These are phyloP conservation scores for Trichacis sp. DNA, from an alignment of 2,888 invertebrate species.

Conservation along the genomic window DNA sequence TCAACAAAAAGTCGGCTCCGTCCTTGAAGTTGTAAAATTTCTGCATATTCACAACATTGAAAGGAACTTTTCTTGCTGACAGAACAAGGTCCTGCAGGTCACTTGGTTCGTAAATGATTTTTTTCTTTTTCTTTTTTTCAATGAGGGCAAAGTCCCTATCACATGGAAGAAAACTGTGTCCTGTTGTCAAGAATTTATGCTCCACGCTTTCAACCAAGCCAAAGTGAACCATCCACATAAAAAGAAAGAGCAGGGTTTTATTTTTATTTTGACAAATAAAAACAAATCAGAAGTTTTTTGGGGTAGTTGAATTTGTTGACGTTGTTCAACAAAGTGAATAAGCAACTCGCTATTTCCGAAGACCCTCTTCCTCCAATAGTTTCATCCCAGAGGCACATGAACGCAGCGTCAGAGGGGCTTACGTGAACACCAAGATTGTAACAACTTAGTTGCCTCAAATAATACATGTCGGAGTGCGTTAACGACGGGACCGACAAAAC, in stretches of 20 bases:
- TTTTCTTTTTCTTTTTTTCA: constrained; percentile 6
- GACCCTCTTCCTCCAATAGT: constrained; percentile 5
- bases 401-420: neutral
- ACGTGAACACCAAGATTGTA: constrained; percentile 5
- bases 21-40: neutral
- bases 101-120: too few relatives aligned
- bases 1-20: neutral
- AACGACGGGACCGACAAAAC: neutral
- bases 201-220: too few relatives aligned
- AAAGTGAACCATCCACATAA: too few relatives aligned
- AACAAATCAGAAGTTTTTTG: too few relatives aligned
- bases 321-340: neutral
- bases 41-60: neutral
- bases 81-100: neutral
- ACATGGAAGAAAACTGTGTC: constrained; percentile 13
- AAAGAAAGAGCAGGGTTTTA: too few relatives aligned
- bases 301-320: too few relatives aligned
- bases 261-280: too few relatives aligned
- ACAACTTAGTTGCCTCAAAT: constrained; percentile 5
- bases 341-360: constrained; percentile 4
- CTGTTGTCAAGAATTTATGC: constrained; percentile 11
- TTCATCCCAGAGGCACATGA: constrained; percentile 6
- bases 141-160: constrained; percentile 12
- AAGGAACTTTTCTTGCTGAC: neutral
- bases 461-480: constrained; percentile 2